Conservation (phyloP, 2,797 vertebrate species). For the Acrossocheilus fasciatus region DNA sequence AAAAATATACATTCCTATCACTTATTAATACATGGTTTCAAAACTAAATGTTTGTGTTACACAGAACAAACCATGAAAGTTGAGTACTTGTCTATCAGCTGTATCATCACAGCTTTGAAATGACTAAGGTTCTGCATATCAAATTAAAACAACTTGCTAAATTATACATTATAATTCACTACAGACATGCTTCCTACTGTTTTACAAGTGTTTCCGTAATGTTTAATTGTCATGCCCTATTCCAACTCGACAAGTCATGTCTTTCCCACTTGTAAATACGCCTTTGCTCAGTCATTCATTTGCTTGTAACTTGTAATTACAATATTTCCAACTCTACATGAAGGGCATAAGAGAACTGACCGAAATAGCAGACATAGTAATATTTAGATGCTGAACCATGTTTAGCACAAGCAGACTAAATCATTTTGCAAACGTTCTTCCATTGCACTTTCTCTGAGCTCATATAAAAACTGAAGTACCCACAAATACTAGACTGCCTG, state of each 20-base stretch:
- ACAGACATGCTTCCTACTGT: background rate
- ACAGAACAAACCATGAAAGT: background rate
- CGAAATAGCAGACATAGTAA: background rate
- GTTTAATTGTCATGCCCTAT: background rate
- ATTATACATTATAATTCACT: background rate
- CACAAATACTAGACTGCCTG: background rate
- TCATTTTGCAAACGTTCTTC: background rate
- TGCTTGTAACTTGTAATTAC: background rate
- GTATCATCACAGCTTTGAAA: background rate
- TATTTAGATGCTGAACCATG: background rate
- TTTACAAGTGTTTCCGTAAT: background rate
- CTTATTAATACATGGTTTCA: background rate
- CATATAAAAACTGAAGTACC: background rate
- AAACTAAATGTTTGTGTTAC: background rate
- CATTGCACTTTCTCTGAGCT: background rate
- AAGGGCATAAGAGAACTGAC: background rate
- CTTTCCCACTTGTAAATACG: background rate
- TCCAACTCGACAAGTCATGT: background rate
- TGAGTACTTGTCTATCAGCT: background rate
- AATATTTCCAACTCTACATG: background rate
- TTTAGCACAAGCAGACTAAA: background rate
- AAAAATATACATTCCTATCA: background rate
- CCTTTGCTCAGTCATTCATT: background rate
- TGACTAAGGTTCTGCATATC: background rate
- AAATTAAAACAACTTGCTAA: background rate